These are phyloP conservation scores for Sapajus apella DNA, from an alignment of 2,113 vertebrate genomes.

Conservation along the genomic window DNA sequence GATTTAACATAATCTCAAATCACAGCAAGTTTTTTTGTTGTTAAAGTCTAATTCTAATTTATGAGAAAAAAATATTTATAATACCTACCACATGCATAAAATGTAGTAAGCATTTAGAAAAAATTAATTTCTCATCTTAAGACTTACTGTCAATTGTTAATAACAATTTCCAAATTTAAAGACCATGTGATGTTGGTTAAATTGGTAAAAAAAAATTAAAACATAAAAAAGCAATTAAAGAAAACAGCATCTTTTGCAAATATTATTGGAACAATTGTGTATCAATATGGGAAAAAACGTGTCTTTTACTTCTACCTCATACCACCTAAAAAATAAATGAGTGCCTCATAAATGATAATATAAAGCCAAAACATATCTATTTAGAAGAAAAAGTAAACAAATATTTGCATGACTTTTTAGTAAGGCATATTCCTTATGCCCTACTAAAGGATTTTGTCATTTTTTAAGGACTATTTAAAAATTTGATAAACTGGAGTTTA, in stretches of 20 bases:
- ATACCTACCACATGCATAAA: background rate
- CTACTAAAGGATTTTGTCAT: background rate
- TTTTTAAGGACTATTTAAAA: background rate
- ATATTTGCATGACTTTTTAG: background rate
- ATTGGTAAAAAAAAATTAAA: background rate
- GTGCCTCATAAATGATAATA: background rate
- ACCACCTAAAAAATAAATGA: background rate
- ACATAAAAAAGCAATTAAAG: background rate
- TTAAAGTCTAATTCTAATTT: background rate
- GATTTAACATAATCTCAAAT: background rate
- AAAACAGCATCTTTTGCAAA: background rate
- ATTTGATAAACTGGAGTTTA: background rate
- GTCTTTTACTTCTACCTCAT: background rate
- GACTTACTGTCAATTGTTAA: background rate
- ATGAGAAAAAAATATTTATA: background rate
- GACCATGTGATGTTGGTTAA: background rate
- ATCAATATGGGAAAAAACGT: background rate
- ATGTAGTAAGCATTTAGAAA: background rate
- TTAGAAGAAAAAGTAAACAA: background rate
- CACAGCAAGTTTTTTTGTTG: background rate
- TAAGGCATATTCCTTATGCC: background rate
- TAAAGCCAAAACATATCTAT: background rate
- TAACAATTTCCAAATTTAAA: background rate
- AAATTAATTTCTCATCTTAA: background rate
- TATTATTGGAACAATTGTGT: background rate